Evolutionary conservation across 2,888 invertebrate genomes (phyloP), one percentile per base, ranked within the genome.

Genomic region (Callyntrura guangdongensis): DNA sequence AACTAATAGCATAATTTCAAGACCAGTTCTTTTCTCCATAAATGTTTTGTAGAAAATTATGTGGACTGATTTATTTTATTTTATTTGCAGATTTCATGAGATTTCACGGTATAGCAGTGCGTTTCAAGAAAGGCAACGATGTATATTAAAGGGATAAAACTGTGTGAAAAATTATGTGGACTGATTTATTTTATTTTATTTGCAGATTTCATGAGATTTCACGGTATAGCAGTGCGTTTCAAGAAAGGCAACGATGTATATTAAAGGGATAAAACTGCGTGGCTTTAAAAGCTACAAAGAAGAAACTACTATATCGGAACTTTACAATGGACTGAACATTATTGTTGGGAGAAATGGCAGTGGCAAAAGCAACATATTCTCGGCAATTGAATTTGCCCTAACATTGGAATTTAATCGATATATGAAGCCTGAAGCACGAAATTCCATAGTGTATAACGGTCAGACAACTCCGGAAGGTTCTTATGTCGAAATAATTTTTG

Each of bases 251-350:
- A 53, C 8, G 11, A n/a, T 53, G 53, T 53, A 53, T 9, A 53
- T 53, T 9, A 53, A 22, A 20, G 12, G 91, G 91, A 77, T 92
- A 53, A 83, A 77, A 2, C 22, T 92, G 0, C 67, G 36, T 22
- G 92, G 92, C 20, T 92, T 92, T 45, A 92, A 92, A 61, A 92
- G 92, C 83, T 92, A 92, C 86, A 92, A 89, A 59, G 89, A 91
- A 12, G 90, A 89, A 14, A 90, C 88, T 3, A 17, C 25, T 0
- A 72, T 92, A 8, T 22, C 86, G 9, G 89, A 91, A 5, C 56
- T 92, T 5, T 74, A 49, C 47, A 72, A 91, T 4, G 91, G 92
- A 9, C 86, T 91, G n/a, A 92, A 92, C 22, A 81, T 92, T 11
- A 90, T 92, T 47, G 91, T 92, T 27, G 92, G 92, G 0, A 85